Percentiles rank a stretch among this genome's conserved stretches.
Evolutionary conservation across 2,113 vertebrate genomes (phyloP).

Genomic region (Pelobates fuscus): DNA sequence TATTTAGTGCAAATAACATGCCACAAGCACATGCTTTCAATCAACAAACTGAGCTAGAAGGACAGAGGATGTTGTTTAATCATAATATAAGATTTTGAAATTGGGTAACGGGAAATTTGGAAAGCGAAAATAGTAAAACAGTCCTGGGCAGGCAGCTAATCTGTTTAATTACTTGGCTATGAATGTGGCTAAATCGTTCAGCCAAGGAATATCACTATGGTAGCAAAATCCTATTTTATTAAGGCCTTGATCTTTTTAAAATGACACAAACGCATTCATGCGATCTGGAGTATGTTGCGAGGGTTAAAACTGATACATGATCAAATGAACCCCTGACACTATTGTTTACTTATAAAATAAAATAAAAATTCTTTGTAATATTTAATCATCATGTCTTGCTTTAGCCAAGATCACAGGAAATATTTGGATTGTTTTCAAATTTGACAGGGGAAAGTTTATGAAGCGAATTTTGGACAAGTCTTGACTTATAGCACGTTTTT

Average conservation of each 20-base stretch:
- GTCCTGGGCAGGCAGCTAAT: slow-evolving; percentile 5
- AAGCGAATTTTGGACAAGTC: too few species aligned
- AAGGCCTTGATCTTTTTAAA: not conserved
- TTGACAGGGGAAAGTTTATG: too few species aligned
- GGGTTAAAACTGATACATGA: too few species aligned
- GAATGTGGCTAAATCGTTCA: not conserved
- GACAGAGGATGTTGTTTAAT: slow-evolving; percentile 3
- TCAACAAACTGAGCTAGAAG: not conserved
- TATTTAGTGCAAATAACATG: not conserved
- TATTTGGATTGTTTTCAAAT: too few species aligned
- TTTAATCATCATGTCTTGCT: too few species aligned
- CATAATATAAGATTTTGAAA: slow-evolving; percentile 12
- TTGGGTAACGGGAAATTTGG: slow-evolving; percentile 9
- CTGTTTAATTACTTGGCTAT: slow-evolving; percentile 21
- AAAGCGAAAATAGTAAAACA: slow-evolving; percentile 9
- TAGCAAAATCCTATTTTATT: slow-evolving; percentile 7
- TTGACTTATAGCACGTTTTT: too few species aligned
- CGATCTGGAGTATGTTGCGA: too few species aligned
- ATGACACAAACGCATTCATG: not conserved
- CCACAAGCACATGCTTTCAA: not conserved
- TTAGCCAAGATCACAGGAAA: too few species aligned
- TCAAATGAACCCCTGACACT: too few species aligned
- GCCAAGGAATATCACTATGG: slow-evolving; percentile 13
- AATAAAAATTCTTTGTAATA: too few species aligned
- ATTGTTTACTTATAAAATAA: too few species aligned